These are phyloP conservation scores for Rhineura floridana DNA, from an alignment of 2,113 vertebrate species.

Conservation along the genomic window DNA sequence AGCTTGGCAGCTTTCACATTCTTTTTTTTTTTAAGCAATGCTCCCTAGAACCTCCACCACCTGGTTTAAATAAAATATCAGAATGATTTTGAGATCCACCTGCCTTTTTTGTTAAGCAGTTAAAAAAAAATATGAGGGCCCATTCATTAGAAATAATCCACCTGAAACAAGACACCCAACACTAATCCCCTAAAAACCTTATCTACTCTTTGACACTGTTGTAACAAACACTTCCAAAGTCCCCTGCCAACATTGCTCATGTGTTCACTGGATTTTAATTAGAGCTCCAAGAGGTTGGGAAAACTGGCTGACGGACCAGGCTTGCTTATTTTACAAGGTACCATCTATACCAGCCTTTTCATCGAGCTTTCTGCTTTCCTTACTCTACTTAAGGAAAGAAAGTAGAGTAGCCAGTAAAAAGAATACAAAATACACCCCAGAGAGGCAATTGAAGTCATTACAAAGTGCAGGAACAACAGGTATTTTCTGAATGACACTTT, in stretches of 20 bases:
- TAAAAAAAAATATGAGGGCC: constrained; percentile 36
- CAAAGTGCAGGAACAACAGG: constrained; percentile 36
- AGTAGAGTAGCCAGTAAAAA: constrained; percentile 59
- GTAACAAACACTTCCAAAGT: constrained; percentile 71
- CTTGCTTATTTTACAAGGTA: constrained; percentile 48
- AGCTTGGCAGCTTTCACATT: neutral
- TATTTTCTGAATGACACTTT: neutral
- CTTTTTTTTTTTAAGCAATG: neutral
- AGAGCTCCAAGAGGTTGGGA: constrained; percentile 60
- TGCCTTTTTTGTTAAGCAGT: neutral
- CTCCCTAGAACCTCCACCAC: neutral
- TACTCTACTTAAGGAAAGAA: no score
- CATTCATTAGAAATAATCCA: constrained; percentile 58
- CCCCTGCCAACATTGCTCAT: constrained; percentile 62
- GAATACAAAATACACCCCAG: constrained; percentile 43
- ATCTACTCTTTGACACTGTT: constrained; percentile 72
- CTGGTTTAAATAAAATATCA: constrained; percentile 33
- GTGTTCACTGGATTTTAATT: constrained; percentile 67
- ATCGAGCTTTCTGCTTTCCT: no score
- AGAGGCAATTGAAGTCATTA: constrained; percentile 40
- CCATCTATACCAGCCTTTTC: constrained; percentile 39
- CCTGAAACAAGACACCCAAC: constrained; percentile 62
- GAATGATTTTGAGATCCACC: constrained; percentile 18
- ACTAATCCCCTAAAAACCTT: constrained; percentile 61
- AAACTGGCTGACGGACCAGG: constrained; percentile 17